Evolutionary conservation across 1,140 invertebrate genomes (phyloP).

Genomic region (Heliconius hermathena): DNA sequence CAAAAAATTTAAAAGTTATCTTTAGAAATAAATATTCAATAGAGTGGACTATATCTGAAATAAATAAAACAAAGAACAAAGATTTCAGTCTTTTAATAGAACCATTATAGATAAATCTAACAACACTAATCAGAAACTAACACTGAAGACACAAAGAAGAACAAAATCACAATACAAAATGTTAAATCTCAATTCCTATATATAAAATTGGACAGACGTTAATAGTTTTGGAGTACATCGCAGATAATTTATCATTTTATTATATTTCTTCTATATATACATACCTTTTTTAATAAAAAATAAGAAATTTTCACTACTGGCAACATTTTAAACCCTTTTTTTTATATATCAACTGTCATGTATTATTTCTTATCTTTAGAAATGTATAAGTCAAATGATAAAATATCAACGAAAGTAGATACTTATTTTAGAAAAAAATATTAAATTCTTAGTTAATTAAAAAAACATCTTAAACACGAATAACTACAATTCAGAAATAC

Average conservation of each 20-base stretch:
- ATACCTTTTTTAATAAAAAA: constrained; percentile 7
- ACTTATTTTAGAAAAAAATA: constrained; percentile 13
- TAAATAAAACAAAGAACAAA: constrained; percentile 36
- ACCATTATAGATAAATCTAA: constrained; percentile 71
- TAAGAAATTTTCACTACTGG: not conserved
- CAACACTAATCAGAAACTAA: constrained; percentile 57
- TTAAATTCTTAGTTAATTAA: not conserved
- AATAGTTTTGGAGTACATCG: constrained; percentile 26
- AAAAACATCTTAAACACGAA: constrained; percentile 12
- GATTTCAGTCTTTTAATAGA: constrained; percentile 80
- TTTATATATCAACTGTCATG: not conserved
- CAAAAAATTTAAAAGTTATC: no score
- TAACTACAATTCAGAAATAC: constrained; percentile 1
- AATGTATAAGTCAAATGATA: not conserved
- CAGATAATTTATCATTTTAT: constrained; percentile 23
- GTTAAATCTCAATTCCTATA: constrained; percentile 37
- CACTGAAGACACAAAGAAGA: constrained; percentile 40
- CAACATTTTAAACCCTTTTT: not conserved
- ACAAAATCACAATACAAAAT: constrained; percentile 44
- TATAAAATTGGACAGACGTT: constrained; percentile 40
- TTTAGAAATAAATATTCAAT: no score
- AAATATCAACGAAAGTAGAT: not conserved
- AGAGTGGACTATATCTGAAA: not conserved
- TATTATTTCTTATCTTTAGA: no score
- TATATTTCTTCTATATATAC: not conserved